Conservation (phyloP, 2,797 vertebrate genomes). For the Bovichtus diacanthus region DNA sequence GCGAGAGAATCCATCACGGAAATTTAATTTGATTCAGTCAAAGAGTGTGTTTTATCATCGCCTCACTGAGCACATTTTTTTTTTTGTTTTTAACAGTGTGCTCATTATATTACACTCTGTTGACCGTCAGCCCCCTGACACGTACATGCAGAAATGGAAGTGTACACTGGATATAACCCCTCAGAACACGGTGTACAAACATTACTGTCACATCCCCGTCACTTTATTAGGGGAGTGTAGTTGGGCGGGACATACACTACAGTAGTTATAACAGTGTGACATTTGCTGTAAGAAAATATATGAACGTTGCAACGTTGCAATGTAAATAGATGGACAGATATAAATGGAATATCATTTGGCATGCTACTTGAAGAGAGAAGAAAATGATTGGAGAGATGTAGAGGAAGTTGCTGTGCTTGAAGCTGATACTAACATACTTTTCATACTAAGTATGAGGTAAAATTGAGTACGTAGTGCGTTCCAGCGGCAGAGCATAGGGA, state of each 20-base stretch:
- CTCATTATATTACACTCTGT: slow-evolving; percentile 38
- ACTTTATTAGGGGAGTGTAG: not conserved
- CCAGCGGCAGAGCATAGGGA: too few species aligned
- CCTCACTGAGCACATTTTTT: slow-evolving; percentile 4
- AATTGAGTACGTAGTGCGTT: too few species aligned
- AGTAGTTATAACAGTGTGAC: not conserved
- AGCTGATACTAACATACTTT: too few species aligned
- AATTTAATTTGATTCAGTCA: slow-evolving; percentile 41
- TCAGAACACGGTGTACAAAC: slow-evolving; percentile 3
- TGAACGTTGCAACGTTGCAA: not conserved
- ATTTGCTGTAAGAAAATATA: not conserved
- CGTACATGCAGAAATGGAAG: not conserved
- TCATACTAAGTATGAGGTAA: too few species aligned
- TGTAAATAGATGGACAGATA: not conserved
- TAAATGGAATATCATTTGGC: not conserved
- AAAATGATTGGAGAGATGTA: too few species aligned
- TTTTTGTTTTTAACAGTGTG: not conserved
- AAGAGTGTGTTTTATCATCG: slow-evolving; percentile 24
- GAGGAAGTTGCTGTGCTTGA: too few species aligned
- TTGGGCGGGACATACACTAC: not conserved
- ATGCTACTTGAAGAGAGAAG: not conserved
- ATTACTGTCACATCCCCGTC: not conserved
- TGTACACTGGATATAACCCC: not conserved
- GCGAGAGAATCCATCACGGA: slow-evolving; percentile 28
- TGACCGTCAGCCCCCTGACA: slow-evolving; percentile 21